A percentile compares a stretch with the other conserved stretches of the same genome.
Conservation (phyloP, 2,113 vertebrate genomes). For the Tylochromis polylepis region DNA sequence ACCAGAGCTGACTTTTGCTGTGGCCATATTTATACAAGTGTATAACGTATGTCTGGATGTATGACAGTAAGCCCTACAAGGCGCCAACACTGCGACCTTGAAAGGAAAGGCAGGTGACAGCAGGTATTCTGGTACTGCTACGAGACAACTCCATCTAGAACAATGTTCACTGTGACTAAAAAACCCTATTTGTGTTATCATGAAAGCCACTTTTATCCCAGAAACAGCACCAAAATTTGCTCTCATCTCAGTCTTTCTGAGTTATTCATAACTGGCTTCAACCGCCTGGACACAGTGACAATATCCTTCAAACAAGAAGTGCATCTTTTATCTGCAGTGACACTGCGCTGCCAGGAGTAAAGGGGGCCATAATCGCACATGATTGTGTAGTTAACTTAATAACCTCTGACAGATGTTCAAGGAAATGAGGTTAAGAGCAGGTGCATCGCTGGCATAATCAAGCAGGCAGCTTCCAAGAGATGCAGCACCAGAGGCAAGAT, state of each 20-base stretch:
- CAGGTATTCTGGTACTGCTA: background rate
- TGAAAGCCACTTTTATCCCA: background rate
- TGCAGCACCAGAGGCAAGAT: constrained; percentile 15
- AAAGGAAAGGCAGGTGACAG: background rate
- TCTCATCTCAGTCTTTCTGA: background rate
- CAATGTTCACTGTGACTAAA: background rate
- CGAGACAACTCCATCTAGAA: background rate
- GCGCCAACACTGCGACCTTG: background rate
- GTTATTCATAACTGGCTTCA: constrained; percentile 3
- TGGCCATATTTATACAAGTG: background rate
- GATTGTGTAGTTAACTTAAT: constrained; percentile 48
- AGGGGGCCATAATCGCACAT: constrained; percentile 26
- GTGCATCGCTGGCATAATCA: constrained; percentile 46
- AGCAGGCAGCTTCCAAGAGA: constrained; percentile 15
- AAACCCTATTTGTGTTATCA: background rate
- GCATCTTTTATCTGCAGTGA: background rate
- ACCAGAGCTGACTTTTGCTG: background rate
- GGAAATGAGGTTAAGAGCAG: constrained; percentile 56
- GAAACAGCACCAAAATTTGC: background rate
- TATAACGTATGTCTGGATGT: background rate
- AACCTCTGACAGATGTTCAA: constrained; percentile 43
- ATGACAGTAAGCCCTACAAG: background rate
- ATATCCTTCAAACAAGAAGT: background rate
- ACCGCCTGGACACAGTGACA: background rate
- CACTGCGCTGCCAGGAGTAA: background rate